Conservation (phyloP, 2,113 vertebrate species). For the Lichenostomus cassidix region DNA sequence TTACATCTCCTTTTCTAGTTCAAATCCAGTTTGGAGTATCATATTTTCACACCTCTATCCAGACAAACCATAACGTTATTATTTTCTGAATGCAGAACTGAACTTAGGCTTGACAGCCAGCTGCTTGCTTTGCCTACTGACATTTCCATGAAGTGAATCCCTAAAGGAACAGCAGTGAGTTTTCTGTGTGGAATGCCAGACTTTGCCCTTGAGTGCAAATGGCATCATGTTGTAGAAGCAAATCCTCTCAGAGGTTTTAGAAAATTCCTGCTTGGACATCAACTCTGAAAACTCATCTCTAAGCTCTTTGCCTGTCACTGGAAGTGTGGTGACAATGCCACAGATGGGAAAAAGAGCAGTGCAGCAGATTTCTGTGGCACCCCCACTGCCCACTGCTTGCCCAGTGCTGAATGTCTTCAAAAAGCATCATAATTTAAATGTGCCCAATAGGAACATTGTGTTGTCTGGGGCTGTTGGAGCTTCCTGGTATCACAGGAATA, state of each 20-base stretch:
- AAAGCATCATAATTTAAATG: not conserved
- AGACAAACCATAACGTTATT: not conserved
- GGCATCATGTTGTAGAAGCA: not conserved
- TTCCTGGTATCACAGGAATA: not conserved
- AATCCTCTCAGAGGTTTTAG: not conserved
- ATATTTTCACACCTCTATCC: not conserved
- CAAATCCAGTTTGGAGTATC: not conserved
- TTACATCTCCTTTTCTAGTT: not conserved
- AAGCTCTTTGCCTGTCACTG: not conserved
- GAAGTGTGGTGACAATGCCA: not conserved
- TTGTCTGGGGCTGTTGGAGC: not conserved
- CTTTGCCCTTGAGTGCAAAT: not conserved
- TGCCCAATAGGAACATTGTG: not conserved
- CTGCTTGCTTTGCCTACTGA: not conserved
- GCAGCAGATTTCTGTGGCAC: not conserved
- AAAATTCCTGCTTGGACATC: not conserved
- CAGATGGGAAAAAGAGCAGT: not conserved
- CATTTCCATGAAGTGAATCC: not conserved
- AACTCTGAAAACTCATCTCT: not conserved
- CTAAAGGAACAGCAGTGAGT: not conserved
- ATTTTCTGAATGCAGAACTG: not conserved
- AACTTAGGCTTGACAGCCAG: not conserved
- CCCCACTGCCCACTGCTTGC: not conserved
- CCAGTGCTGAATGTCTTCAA: not conserved
- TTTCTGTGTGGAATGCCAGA: accelerated